Evolutionary conservation across 2,888 invertebrate species (phyloP).

Genomic region (Nymphalis polychloros): DNA sequence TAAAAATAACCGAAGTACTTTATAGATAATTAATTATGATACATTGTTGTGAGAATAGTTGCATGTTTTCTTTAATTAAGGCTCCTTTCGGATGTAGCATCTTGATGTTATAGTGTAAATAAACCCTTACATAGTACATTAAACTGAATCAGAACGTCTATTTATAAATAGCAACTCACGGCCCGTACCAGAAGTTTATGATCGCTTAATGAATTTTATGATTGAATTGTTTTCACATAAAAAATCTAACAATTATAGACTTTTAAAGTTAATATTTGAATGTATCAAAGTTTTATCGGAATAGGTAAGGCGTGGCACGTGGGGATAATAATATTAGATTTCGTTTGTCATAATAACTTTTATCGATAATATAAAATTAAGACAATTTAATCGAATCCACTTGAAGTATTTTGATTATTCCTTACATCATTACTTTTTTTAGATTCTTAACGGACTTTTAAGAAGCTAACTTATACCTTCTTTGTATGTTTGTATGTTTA

Average conservation of each 20-base stretch:
- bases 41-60: not conserved
- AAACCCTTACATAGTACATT: slow-evolving; percentile 29
- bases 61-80: not conserved
- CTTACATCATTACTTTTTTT: too few relatives aligned
- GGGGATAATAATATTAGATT: too few relatives aligned
- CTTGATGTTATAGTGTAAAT: slow-evolving; percentile 4
- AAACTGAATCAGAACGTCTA: slow-evolving; percentile 40
- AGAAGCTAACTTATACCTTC: too few relatives aligned
- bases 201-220: slow-evolving; percentile 37
- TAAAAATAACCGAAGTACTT: too few relatives aligned
- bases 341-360: too few relatives aligned
- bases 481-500: too few relatives aligned
- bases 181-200: slow-evolving; percentile 35
- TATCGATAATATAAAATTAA: too few relatives aligned
- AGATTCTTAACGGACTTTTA: too few relatives aligned
- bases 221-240: slow-evolving; percentile 27
- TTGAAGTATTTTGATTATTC: too few relatives aligned
- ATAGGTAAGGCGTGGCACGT: too few relatives aligned
- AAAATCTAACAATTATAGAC: slow-evolving; percentile 20
- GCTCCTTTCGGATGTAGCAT: slow-evolving; percentile 5
- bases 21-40: too few relatives aligned
- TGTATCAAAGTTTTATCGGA: not conserved
- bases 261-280: slow-evolving; percentile 3
- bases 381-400: too few relatives aligned
- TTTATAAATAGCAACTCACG: slow-evolving; percentile 37